Percentiles rank a stretch among this genome's conserved stretches.
Evolutionary conservation across 2,888 invertebrate species (phyloP).

Genomic region (Pollenia amentaria): DNA sequence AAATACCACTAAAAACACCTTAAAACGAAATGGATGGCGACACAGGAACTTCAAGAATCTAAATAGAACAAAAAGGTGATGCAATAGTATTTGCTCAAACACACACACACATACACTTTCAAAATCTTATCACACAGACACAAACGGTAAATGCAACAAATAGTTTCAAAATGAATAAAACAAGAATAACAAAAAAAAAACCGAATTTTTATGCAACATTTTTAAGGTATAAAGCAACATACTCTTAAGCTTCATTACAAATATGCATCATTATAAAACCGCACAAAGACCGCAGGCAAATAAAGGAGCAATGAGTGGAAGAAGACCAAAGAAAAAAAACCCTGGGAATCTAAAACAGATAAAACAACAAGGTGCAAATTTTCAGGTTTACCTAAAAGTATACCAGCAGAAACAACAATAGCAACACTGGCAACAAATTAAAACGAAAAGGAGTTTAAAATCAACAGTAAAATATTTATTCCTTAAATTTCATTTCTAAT

Average conservation of each 20-base stretch:
- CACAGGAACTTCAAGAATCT: slow-evolving; percentile 65
- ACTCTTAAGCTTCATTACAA: slow-evolving; percentile 31
- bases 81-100: slow-evolving; percentile 43
- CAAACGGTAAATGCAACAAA: slow-evolving; percentile 13
- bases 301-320: slow-evolving; percentile 2
- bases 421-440: background rate
- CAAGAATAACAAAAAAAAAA: background rate
- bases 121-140: slow-evolving; percentile 18
- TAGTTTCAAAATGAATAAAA: slow-evolving; percentile 6
- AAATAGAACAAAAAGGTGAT: slow-evolving; percentile 63
- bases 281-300: slow-evolving; percentile 49
- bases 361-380: slow-evolving; percentile 71
- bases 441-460: slow-evolving; percentile 16
- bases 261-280: slow-evolving; percentile 55
- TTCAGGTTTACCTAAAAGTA: slow-evolving; percentile 48
- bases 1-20: slow-evolving; percentile 39
- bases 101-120: background rate
- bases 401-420: slow-evolving; percentile 3
- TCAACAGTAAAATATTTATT: slow-evolving; percentile 38
- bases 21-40: slow-evolving; percentile 54
- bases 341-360: slow-evolving; percentile 4
- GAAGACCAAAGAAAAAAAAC: background rate
- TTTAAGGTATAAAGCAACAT: slow-evolving; percentile 5
- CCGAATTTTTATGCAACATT: slow-evolving; percentile 39
- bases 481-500: slow-evolving; percentile 48